Base-by-base conservation (phyloP, 2,888 invertebrate species). In the Smittia sp. region DNA sequence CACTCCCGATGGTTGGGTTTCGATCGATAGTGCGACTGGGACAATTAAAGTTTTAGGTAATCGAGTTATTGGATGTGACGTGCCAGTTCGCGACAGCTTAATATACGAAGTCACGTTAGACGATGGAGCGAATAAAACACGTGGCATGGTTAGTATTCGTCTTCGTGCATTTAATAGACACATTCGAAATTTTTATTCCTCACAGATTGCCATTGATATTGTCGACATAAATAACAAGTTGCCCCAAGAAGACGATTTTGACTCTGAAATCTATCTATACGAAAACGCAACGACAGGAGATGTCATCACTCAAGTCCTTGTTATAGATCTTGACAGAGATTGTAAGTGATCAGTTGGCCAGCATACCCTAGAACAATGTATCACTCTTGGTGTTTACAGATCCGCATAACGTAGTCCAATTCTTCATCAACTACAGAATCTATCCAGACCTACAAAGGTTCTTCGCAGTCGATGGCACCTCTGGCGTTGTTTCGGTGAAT, bases 221-320 rank as follows among this genome's bases (percentile, higher is more conserved):
- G 83, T 84, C 1, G 89, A 89, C 78, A 84, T 84, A 0, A 89
- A 89, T 80, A 87, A 89, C 79, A 85, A 86, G 77, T 75, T 76
- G 13, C 89, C 86, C 0, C 78, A 80, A 66, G 77, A 80, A 13
- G 79, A 79, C 0, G 66, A 76, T 46, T 84, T 84, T 76, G 62
- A 81, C 0, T 76, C 77, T 27, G 18, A 32, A 32, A 80, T 85
- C 15, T 77, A 78, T 54, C 81, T 88, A 13, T 81, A 79, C 75
- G 88, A 88, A 80, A 84, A 86, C 77, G 83, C 84, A 0, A 78
- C 79, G 0, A 77, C 77, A 22, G 84, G 83, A 0, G 80, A 81
- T 3, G 75, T 79, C 0, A 81, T 88, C 13, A 80, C 82, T 3
- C 74, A 76, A 1, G 83, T 85, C 13, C 77, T 74, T 0, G 89